Conservation (phyloP, 2,113 vertebrate genomes). For the Rhinolophus ferrumequinum region DNA sequence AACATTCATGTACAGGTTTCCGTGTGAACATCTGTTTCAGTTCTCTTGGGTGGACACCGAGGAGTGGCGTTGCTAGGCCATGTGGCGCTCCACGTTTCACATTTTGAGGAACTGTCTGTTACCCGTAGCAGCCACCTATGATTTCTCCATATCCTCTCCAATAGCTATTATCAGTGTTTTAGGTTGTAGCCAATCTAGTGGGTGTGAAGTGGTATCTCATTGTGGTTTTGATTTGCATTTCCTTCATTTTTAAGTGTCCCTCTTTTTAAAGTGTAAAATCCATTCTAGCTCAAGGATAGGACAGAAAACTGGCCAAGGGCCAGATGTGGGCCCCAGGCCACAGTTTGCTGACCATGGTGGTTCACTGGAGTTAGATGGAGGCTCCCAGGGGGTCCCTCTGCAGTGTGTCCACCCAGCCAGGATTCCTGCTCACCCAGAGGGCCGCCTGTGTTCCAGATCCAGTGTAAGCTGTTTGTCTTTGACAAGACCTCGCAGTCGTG, state of each 20-base stretch:
- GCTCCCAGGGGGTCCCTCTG: fast-evolving
- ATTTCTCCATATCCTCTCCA: neutral
- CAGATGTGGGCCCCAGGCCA: neutral
- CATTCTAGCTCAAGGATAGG: neutral
- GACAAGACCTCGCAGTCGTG: conserved; percentile 98
- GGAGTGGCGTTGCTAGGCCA: neutral
- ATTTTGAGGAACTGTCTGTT: neutral
- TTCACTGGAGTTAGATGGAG: neutral
- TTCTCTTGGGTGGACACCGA: neutral
- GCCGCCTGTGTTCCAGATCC: conserved; percentile 89
- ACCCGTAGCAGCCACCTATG: neutral
- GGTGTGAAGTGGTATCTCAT: neutral
- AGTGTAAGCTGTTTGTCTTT: conserved; percentile 99
- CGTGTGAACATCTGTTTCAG: fast-evolving
- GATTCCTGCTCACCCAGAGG: neutral
- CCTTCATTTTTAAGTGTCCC: neutral
- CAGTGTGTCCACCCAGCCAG: neutral
- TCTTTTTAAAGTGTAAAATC: neutral
- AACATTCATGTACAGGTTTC: fast-evolving
- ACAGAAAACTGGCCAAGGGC: neutral
- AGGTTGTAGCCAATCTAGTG: neutral
- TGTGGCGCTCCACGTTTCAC: fast-evolving
- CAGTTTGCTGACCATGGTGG: neutral
- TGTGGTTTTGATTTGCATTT: neutral
- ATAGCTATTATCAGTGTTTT: neutral